phyloP scores from a whole-genome alignment of 2,113 vertebrate species.

The Danionella cerebrum region DNA sequence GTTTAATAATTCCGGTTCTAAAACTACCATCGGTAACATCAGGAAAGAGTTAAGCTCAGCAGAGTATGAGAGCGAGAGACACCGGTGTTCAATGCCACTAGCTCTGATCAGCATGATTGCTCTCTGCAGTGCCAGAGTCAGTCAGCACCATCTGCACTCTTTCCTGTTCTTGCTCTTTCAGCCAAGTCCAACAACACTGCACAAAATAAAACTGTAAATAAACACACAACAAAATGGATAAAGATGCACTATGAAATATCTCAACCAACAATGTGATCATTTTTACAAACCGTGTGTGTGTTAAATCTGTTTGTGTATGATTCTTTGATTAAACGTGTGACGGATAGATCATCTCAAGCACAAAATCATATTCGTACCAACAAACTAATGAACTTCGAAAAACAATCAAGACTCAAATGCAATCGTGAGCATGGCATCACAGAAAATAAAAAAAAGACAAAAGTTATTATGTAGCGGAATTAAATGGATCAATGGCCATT shows the following conservation, averaged over 20 bases:
- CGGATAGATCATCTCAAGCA: not conserved
- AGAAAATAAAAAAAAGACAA: slow-evolving; percentile 15
- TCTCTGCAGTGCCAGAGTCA: slow-evolving; percentile 23
- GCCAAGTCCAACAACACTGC: slow-evolving; percentile 1
- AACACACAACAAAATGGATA: not conserved
- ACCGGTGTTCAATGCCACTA: slow-evolving; percentile 26
- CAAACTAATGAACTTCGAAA: not conserved
- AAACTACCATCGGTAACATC: not conserved
- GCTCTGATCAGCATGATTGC: slow-evolving; percentile 33
- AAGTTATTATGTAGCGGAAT: not conserved
- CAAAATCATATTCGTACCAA: not conserved
- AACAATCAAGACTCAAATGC: slow-evolving; percentile 4
- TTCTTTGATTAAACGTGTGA: no score
- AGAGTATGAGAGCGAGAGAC: not conserved
- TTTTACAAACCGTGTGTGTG: no score
- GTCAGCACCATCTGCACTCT: slow-evolving; percentile 40
- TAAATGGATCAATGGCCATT: not conserved
- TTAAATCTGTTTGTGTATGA: no score
- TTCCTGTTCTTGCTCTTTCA: slow-evolving; percentile 20
- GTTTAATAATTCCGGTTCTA: not conserved
- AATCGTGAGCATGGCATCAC: not conserved
- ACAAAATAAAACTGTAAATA: slow-evolving; percentile 3
- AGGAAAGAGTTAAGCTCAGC: not conserved
- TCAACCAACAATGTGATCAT: not conserved
- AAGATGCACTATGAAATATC: not conserved